Conservation (phyloP, 2,888 invertebrate species). For the Drosophila infuscata region DNA sequence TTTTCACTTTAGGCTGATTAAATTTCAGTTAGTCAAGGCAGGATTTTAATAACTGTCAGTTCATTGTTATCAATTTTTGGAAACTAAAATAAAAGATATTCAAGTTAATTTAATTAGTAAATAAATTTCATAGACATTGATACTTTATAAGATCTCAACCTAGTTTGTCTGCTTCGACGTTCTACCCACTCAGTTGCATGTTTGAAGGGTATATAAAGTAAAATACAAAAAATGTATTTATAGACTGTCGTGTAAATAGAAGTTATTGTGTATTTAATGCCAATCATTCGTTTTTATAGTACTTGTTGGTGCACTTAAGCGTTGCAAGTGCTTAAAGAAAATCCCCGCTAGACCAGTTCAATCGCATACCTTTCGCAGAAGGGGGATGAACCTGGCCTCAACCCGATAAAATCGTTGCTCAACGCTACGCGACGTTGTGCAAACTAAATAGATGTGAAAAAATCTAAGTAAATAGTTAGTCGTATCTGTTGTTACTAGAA, state of each 20-base stretch:
- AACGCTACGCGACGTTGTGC: conserved; percentile 50
- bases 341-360: conserved; percentile 23
- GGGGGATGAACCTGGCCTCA: conserved; percentile 10
- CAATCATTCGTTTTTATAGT: background rate
- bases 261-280: conserved; percentile 1
- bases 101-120: background rate
- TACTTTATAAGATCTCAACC: background rate
- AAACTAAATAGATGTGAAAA: conserved; percentile 27
- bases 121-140: background rate
- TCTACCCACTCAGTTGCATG: background rate
- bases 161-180: background rate
- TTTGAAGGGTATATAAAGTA: background rate
- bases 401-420: conserved; percentile 26
- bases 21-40: background rate
- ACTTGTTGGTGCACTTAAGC: conserved; percentile 3
- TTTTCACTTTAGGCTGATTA: background rate
- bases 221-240: conserved; percentile 10
- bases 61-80: accelerated
- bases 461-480: conserved; percentile 58
- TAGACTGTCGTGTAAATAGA: conserved; percentile 5
- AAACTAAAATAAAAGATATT: no score
- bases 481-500: conserved; percentile 49
- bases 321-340: conserved; percentile 15
- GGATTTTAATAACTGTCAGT: background rate
- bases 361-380: background rate